Conservation (phyloP, 2,888 invertebrate species). For the Caenorhabditis angaria region DNA sequence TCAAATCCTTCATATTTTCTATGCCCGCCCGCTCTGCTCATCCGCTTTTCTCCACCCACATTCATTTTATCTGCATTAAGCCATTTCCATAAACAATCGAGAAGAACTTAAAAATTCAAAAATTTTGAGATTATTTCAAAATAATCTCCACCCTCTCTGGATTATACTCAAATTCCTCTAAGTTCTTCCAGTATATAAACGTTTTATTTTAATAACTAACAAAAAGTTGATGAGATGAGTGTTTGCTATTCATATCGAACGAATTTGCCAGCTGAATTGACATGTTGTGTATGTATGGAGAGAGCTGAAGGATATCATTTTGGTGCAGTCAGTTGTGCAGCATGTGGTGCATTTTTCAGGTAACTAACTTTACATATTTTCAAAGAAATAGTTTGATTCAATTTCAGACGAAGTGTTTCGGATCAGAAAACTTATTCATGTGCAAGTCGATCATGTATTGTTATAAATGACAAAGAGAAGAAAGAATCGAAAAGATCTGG, state of each 20-base stretch:
- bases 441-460: slow-evolving; percentile 18
- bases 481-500: not conserved
- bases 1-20: too few species aligned
- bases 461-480: slow-evolving; percentile 21
- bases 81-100: too few species aligned
- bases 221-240: not conserved
- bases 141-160: too few species aligned
- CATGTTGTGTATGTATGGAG: slow-evolving; percentile 42
- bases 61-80: too few species aligned
- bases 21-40: too few species aligned
- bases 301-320: slow-evolving; percentile 53
- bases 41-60: too few species aligned
- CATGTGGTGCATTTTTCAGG: slow-evolving; percentile 55
- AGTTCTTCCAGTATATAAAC: too few species aligned
- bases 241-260: not conserved
- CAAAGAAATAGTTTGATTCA: not conserved
- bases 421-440: slow-evolving; percentile 44
- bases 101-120: too few species aligned
- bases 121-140: too few species aligned
- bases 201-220: not conserved
- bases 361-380: not conserved
- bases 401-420: slow-evolving; percentile 37
- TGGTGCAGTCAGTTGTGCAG: slow-evolving; percentile 53
- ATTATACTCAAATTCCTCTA: too few species aligned
- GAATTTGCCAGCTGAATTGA: slow-evolving; percentile 24